Evolutionary conservation across 2,888 invertebrate species (phyloP).

Genomic region (Therioaphis trifolii): DNA sequence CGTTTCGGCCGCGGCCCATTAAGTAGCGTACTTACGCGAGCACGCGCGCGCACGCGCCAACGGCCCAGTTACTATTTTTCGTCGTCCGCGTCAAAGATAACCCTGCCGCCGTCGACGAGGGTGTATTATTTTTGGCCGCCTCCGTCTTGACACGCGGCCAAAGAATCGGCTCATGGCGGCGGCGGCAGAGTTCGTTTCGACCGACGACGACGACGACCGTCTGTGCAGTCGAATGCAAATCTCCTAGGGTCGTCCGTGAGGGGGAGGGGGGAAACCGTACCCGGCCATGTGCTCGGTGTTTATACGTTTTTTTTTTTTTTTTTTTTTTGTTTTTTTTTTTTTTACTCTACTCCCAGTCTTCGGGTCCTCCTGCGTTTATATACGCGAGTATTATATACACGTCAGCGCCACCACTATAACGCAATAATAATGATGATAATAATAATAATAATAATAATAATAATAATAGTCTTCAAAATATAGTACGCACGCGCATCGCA

Average conservation of each 20-base stretch:
- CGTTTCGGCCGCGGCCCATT: constrained; percentile 27
- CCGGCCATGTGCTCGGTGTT: constrained; percentile 20
- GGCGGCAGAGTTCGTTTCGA: background rate
- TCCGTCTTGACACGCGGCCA: constrained; percentile 39
- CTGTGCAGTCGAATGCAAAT: background rate
- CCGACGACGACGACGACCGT: too few relatives aligned
- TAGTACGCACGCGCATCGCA: too few relatives aligned
- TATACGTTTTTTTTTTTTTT: constrained; percentile 6
- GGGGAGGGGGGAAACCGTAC: too few relatives aligned
- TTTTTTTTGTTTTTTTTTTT: too few relatives aligned
- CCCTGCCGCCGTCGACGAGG: background rate
- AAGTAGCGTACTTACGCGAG: too few relatives aligned
- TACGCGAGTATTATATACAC: background rate
- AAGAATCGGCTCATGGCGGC: constrained; percentile 1
- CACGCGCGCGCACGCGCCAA: constrained; percentile 21
- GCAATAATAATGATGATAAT: too few relatives aligned
- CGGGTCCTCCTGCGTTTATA: too few relatives aligned
- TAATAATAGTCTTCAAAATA: too few relatives aligned
- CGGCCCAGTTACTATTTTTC: constrained; percentile 43
- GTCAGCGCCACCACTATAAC: constrained; percentile 7
- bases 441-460: too few relatives aligned
- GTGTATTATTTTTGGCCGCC: constrained; percentile 56
- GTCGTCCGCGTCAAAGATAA: constrained; percentile 16
- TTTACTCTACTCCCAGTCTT: too few relatives aligned
- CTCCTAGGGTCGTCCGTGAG: too few relatives aligned